Percentiles rank a stretch among this genome's conserved stretches.
Evolutionary conservation across 2,797 vertebrate genomes (phyloP).

Genomic region (Cirrhinus mrigala): DNA sequence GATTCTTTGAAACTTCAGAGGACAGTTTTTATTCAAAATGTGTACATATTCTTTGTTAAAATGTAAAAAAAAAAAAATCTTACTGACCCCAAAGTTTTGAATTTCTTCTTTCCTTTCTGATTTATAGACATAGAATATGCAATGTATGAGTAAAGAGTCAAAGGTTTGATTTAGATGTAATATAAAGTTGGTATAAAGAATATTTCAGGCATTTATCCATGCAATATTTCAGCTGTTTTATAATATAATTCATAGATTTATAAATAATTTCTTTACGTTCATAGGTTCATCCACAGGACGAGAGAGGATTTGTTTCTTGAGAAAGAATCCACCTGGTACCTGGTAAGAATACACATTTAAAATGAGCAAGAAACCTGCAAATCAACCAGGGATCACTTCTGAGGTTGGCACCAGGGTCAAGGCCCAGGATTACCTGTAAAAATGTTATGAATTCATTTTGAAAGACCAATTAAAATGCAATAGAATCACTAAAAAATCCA

Average conservation of each 20-base stretch:
- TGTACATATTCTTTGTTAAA: too few relatives aligned
- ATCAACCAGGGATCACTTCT: conserved; percentile 88
- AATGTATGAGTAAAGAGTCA: neutral
- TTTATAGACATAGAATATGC: too few relatives aligned
- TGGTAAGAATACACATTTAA: conserved; percentile 61
- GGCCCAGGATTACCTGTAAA: conserved; percentile 89
- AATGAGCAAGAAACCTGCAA: conserved; percentile 90
- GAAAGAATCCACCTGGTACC: too few relatives aligned
- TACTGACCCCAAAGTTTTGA: too few relatives aligned
- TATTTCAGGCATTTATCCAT: neutral
- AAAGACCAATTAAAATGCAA: neutral
- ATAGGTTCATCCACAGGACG: conserved; percentile 63
- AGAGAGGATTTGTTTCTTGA: conserved; percentile 64
- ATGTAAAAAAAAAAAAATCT: too few relatives aligned
- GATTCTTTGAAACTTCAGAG: too few relatives aligned
- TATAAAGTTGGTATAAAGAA: neutral
- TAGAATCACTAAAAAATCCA: too few relatives aligned
- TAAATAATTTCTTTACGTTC: neutral
- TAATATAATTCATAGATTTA: neutral
- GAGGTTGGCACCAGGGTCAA: conserved; percentile 90
- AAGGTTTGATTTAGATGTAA: neutral
- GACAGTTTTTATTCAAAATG: too few relatives aligned
- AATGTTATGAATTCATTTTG: conserved; percentile 79
- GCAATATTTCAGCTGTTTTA: neutral
- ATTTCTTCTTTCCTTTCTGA: too few relatives aligned